Evolutionary conservation across 1,140 invertebrate genomes (phyloP), one percentile per base, ranked within the genome.

Genomic region (Drosophila eugracilis): DNA sequence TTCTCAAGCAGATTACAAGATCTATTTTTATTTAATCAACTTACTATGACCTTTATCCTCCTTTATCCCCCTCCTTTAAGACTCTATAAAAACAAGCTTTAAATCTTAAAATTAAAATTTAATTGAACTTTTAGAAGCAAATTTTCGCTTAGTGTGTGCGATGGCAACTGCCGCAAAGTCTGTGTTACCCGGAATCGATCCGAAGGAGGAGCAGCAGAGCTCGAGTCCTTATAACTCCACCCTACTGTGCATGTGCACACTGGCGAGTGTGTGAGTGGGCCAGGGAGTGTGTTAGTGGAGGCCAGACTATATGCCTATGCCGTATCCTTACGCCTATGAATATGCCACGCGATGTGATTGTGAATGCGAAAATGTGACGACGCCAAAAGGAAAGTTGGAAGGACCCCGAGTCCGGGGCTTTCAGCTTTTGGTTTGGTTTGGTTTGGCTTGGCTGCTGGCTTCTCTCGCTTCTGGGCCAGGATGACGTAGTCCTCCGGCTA

Each of bases 261-360:
- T 37, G 6, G 14, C 36, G 15, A 19, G 57, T 72, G 15, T 45
- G 41, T 74, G 58, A 50, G 54, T 75, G 59, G 57, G 32, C n/a
- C 2, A 21, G 7, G 5, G 9, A 26, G 44, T 47, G 44, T 28
- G 14, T 5, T 26, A 28, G 44, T 45, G 60, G 54, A 60, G 55
- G 55, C 30, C 55, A 54, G 55, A 58, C 47, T 22, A 15, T 60
- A 1, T 15, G 54, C 57, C 39, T 19, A 36, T 19, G 37, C 5
- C 19, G 37, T 17, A 24, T 45, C 21, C 28, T 10, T 22, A 17
- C 12, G 22, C 73, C 36, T 1, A 28, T 66, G 28, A 28, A 37
- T 75, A 62, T 78, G 77, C 81, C 81, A 85, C 81, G 81, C 81
- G 81, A 85, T 85, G 81, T 86, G 81, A 85, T 85, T 85, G 81